phyloP scores from a whole-genome alignment of 2,797 vertebrate genomes.

The Chelonia mydas region DNA sequence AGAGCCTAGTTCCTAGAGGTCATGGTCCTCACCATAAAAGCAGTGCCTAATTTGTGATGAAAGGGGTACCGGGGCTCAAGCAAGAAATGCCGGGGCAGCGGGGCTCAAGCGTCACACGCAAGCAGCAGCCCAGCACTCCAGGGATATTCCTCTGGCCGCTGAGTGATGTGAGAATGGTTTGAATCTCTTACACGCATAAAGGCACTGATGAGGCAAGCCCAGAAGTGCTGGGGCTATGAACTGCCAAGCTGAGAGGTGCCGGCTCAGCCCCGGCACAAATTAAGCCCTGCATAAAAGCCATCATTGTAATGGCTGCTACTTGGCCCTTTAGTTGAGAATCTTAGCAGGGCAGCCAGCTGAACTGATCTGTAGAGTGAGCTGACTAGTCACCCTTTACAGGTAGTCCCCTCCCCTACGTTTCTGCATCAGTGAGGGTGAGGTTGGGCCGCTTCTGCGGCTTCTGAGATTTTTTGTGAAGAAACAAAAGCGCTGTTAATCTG shows the following conservation, averaged over 20 bases:
- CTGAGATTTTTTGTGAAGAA: background rate
- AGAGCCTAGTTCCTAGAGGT: background rate
- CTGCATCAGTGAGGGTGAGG: fast-evolving
- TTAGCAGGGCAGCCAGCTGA: background rate
- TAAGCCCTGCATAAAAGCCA: background rate
- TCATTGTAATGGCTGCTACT: background rate
- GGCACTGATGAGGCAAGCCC: background rate
- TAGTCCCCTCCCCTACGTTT: background rate
- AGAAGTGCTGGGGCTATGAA: background rate
- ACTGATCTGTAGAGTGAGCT: background rate
- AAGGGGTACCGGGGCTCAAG: no score
- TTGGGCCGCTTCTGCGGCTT: background rate
- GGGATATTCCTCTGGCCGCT: background rate
- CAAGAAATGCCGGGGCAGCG: background rate
- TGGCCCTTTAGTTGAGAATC: background rate
- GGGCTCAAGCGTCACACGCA: background rate
- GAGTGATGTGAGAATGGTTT: background rate
- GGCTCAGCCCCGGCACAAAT: background rate
- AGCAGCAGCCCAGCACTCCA: background rate
- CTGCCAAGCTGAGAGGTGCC: background rate
- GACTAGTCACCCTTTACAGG: background rate
- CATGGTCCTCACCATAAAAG: fast-evolving
- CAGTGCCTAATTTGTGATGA: background rate
- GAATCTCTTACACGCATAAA: background rate
- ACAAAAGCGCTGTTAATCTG: background rate